A percentile compares a stretch with the other conserved stretches of the same genome.
phyloP scores from a whole-genome alignment of 2,888 invertebrate species.

The Cenopis cana region DNA sequence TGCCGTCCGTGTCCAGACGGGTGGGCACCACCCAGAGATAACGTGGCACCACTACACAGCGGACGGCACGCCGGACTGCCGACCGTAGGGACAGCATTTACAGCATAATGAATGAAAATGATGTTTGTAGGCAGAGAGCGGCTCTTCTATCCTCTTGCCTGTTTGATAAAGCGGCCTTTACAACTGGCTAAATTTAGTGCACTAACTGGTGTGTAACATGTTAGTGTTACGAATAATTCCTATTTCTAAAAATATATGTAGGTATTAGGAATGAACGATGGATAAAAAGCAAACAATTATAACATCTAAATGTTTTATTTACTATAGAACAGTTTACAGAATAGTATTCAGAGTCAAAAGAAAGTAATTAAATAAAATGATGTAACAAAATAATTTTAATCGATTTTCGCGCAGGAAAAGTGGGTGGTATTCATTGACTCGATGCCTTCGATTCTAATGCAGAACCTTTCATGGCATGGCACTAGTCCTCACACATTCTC shows the following conservation, averaged over 20 bases:
- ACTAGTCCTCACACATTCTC: slow-evolving; percentile 83
- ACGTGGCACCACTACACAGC: too few species aligned
- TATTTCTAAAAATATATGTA: background rate
- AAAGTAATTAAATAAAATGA: slow-evolving; percentile 65
- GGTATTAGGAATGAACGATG: background rate
- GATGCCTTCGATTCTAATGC: slow-evolving; percentile 83
- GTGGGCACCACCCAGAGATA: too few species aligned
- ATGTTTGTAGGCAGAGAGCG: too few species aligned
- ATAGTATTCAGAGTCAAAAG: slow-evolving; percentile 70
- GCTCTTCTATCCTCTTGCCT: too few species aligned
- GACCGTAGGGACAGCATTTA: too few species aligned
- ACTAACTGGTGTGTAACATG: too few species aligned
- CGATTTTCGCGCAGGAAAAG: slow-evolving; percentile 80
- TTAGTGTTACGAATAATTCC: too few species aligned
- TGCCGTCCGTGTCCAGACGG: too few species aligned
- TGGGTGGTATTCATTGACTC: slow-evolving; percentile 84
- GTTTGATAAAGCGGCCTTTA: too few species aligned
- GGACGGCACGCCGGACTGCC: too few species aligned
- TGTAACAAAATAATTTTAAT: slow-evolving; percentile 73
- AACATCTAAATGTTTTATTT: slow-evolving; percentile 78
- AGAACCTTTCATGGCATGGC: slow-evolving; percentile 85
- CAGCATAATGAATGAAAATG: too few species aligned
- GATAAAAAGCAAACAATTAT: slow-evolving; percentile 37
- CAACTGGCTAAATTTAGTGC: too few species aligned
- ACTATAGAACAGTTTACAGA: slow-evolving; percentile 80